These are phyloP conservation scores for Poecilia velifera DNA, from an alignment of 2,797 vertebrate species.

Conservation along the genomic window DNA sequence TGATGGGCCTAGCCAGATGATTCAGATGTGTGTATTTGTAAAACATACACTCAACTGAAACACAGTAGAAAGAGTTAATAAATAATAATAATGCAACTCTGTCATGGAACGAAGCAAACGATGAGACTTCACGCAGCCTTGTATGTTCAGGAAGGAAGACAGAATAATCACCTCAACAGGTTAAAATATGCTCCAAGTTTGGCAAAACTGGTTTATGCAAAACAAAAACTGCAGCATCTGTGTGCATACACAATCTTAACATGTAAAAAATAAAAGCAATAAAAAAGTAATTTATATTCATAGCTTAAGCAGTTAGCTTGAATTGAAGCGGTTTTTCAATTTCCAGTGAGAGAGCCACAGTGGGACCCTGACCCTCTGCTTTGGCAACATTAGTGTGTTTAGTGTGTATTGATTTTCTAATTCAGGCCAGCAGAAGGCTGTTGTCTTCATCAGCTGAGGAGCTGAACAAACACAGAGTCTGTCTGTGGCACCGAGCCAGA, in stretches of 20 bases:
- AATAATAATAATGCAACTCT: background rate
- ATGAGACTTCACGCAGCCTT: background rate
- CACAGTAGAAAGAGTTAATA: background rate
- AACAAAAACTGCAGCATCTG: background rate
- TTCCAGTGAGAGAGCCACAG: background rate
- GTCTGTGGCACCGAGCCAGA: background rate
- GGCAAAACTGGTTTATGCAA: background rate
- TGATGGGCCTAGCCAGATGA: background rate
- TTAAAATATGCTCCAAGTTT: background rate
- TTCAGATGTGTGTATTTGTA: background rate
- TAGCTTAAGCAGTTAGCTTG: background rate
- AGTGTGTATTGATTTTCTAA: background rate
- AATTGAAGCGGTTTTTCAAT: background rate
- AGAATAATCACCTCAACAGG: background rate
- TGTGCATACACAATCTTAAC: background rate
- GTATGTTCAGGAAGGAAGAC: background rate
- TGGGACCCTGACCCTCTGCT: background rate
- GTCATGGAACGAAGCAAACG: background rate
- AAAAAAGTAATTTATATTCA: background rate
- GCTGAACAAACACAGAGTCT: slow-evolving; percentile 6
- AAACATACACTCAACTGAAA: background rate
- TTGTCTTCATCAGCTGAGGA: background rate
- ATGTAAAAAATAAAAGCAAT: background rate
- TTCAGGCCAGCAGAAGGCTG: slow-evolving; percentile 1
- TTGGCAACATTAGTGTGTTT: background rate